Conservation (phyloP, 2,113 vertebrate genomes). For the Phoxinus phoxinus region DNA sequence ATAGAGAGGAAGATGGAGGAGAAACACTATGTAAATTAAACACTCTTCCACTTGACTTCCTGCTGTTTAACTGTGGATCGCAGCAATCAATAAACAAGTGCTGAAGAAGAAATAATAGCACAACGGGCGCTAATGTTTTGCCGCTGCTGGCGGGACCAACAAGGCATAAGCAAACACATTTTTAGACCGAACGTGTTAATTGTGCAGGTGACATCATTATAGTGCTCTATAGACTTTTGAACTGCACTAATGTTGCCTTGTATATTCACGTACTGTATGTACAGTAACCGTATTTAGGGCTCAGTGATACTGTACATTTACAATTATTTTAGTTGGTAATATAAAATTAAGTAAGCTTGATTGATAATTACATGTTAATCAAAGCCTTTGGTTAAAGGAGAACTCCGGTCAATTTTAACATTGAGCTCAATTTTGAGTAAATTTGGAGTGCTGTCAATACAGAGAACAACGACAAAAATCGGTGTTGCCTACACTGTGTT, state of each 20-base stretch:
- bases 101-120: slow-evolving; percentile 23
- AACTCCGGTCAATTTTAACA: too few species aligned
- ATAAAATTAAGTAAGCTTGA: neutral
- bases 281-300: neutral
- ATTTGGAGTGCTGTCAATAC: too few species aligned
- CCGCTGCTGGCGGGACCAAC: neutral
- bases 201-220: neutral
- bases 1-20: neutral
- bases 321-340: neutral
- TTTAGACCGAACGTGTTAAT: slow-evolving; percentile 17
- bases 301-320: neutral
- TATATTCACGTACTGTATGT: neutral
- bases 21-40: slow-evolving; percentile 21
- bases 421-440: too few species aligned
- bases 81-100: slow-evolving; percentile 23
- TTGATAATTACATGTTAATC: neutral
- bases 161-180: slow-evolving; percentile 21
- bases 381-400: neutral
- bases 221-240: neutral
- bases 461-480: too few species aligned
- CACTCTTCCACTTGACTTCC: slow-evolving; percentile 15
- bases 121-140: slow-evolving; percentile 22
- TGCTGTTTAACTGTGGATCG: slow-evolving; percentile 44
- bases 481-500: too few species aligned
- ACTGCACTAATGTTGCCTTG: neutral